Percentiles rank a stretch among this genome's conserved stretches.
Evolutionary conservation across 2,888 invertebrate species (phyloP).

Genomic region (Noctua comes): DNA sequence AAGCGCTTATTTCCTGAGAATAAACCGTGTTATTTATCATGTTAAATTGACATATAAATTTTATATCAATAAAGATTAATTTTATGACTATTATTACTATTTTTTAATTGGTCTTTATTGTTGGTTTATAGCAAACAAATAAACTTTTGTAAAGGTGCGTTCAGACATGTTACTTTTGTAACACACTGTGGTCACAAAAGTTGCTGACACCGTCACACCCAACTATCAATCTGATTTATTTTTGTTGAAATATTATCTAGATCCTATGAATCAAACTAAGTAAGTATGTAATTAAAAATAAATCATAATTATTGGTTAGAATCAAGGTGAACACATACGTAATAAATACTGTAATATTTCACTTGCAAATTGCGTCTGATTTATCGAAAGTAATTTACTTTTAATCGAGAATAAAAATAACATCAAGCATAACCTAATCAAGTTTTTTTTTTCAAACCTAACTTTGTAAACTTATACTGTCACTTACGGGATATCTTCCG

Average conservation of each 20-base stretch:
- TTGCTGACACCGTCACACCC: neutral
- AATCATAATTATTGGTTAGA: conserved; percentile 18
- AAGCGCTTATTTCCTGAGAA: conserved; percentile 33
- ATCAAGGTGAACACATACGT: conserved; percentile 34
- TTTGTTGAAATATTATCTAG: conserved; percentile 12
- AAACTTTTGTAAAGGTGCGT: neutral
- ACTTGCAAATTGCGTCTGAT: conserved; percentile 6
- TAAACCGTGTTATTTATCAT: conserved; percentile 32
- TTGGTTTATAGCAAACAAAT: neutral
- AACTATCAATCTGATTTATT: conserved; percentile 7
- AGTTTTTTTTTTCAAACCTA: too few relatives aligned
- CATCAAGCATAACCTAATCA: too few relatives aligned
- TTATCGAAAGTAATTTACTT: neutral
- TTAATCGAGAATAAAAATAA: neutral
- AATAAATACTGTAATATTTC: conserved; percentile 17
- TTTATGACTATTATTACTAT: conserved; percentile 23
- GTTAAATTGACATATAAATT: conserved; percentile 27
- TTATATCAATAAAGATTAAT: conserved; percentile 26
- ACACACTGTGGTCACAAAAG: neutral
- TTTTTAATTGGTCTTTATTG: conserved; percentile 20
- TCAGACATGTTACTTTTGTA: neutral
- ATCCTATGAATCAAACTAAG: conserved; percentile 12
- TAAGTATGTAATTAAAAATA: conserved; percentile 25
- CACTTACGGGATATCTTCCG: too few relatives aligned
- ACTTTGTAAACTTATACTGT: too few relatives aligned